Evolutionary conservation across 1,140 invertebrate species (phyloP).

Genomic region (Aplysia californica): DNA sequence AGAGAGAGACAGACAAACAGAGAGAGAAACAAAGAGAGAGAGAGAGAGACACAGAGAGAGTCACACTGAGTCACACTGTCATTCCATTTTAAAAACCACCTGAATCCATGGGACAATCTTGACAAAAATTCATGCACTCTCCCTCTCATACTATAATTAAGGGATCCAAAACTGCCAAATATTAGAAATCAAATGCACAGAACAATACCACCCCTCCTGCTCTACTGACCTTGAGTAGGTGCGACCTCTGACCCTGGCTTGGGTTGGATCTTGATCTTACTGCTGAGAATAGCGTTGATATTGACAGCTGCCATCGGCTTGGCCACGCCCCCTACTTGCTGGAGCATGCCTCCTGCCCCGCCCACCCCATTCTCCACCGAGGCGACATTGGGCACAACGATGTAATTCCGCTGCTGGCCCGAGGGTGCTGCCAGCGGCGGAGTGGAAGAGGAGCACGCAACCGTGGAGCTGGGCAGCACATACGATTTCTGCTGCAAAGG

Average conservation of each 20-base stretch:
- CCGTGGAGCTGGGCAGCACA: neutral
- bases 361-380: neutral
- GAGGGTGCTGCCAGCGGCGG: neutral
- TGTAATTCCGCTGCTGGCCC: conserved; percentile 19
- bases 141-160: too few relatives aligned
- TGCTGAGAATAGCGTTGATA: conserved; percentile 46
- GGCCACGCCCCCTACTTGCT: conserved; percentile 10
- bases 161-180: too few relatives aligned
- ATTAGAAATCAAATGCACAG: too few relatives aligned
- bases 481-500: too few relatives aligned
- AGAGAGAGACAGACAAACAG: neutral
- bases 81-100: too few relatives aligned
- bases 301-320: conserved; percentile 18
- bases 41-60: neutral
- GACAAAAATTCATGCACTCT: too few relatives aligned
- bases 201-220: too few relatives aligned
- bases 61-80: neutral
- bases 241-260: conserved; percentile 34
- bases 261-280: conserved; percentile 53
- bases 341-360: conserved; percentile 16
- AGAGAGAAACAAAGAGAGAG: neutral
- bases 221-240: neutral
- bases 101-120: too few relatives aligned
- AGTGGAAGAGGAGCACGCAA: neutral
- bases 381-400: conserved; percentile 10